Conservation (phyloP, 2,113 vertebrate genomes). For the Dromaius novaehollandiae region DNA sequence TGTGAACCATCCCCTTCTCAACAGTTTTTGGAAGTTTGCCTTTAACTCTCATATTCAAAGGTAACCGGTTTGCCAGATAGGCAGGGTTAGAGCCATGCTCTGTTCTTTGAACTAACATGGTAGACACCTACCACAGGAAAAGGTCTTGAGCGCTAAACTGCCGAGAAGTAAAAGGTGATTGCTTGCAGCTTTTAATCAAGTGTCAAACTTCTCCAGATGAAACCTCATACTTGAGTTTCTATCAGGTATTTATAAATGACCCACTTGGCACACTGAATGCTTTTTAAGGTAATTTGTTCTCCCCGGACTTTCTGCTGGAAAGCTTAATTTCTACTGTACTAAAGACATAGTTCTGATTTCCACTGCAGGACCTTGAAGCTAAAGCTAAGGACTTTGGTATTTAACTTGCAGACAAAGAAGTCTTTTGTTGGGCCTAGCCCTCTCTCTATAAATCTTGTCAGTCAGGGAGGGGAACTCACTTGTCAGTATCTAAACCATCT, state of each 20-base stretch:
- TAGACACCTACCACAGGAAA: background rate
- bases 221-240: background rate
- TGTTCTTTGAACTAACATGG: background rate
- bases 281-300: background rate
- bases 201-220: background rate
- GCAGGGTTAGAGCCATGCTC: background rate
- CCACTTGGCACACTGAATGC: rapidly evolving
- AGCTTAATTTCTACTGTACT: background rate
- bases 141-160: background rate
- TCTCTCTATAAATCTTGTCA: conserved; percentile 46
- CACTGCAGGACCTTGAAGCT: background rate
- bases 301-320: background rate
- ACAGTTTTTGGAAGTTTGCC: background rate
- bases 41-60: background rate
- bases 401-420: conserved; percentile 2
- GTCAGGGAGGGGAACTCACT: background rate
- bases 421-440: background rate
- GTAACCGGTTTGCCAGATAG: background rate
- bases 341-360: background rate
- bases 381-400: background rate
- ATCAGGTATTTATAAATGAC: background rate
- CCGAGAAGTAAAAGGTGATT: background rate
- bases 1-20: background rate
- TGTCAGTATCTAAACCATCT: conserved; percentile 41
- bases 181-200: background rate